These are phyloP conservation scores for Helicoverpa armigera DNA, from an alignment of 1,140 invertebrate species.

Conservation along the genomic window DNA sequence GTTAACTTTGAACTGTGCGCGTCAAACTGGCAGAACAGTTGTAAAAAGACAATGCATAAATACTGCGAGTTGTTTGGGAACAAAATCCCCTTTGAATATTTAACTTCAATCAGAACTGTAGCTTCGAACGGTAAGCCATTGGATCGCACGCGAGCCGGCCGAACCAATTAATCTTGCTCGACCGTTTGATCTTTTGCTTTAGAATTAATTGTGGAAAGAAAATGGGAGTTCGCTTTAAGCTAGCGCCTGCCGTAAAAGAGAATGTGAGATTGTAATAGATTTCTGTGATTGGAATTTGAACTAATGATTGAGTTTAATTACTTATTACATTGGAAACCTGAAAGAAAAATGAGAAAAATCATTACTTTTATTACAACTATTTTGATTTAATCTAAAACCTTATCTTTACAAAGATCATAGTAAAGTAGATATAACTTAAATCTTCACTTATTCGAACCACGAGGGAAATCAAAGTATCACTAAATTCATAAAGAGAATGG, in stretches of 20 bases:
- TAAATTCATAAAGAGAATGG: neutral
- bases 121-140: constrained; percentile 22
- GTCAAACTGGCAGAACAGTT: no score
- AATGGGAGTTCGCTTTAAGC: neutral
- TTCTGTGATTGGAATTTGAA: neutral
- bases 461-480: neutral
- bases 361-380: no score
- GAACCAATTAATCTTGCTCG: constrained; percentile 17
- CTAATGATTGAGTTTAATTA: no score
- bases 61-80: constrained; percentile 11
- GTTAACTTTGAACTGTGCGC: neutral
- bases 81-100: constrained; percentile 43
- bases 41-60: neutral
- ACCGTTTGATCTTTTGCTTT: constrained; percentile 34
- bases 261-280: neutral
- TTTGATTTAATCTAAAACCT: neutral
- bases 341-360: no score
- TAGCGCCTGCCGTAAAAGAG: neutral
- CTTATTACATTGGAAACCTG: no score
- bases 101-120: constrained; percentile 28
- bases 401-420: neutral
- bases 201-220: constrained; percentile 30
- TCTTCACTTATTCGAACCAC: neutral
- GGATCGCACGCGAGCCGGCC: neutral
- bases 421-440: neutral